A percentile compares a stretch with the other conserved stretches of the same genome.
Conservation (phyloP, 2,113 vertebrate species). For the Tachycineta bicolor region DNA sequence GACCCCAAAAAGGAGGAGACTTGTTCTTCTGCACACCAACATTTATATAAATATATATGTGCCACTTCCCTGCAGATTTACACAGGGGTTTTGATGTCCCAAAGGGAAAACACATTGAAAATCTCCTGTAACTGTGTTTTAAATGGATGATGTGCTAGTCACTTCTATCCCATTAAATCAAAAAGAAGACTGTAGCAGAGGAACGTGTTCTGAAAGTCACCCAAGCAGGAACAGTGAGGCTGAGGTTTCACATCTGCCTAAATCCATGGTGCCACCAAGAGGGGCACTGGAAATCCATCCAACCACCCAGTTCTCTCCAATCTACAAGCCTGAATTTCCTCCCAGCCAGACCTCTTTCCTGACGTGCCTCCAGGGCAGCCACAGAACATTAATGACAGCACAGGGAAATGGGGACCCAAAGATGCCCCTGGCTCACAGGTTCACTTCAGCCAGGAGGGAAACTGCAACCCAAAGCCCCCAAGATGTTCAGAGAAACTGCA, state of each 20-base stretch:
- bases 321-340: not conserved
- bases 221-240: fast-evolving
- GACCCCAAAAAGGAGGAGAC: not conserved
- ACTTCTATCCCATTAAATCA: not conserved
- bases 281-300: not conserved
- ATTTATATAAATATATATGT: no score
- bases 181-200: not conserved
- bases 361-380: not conserved
- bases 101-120: not conserved
- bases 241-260: not conserved
- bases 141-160: not conserved
- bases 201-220: fast-evolving
- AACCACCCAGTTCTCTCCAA: not conserved
- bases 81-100: not conserved
- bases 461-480: not conserved
- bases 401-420: not conserved
- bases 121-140: not conserved
- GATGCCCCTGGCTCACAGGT: not conserved
- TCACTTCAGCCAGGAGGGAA: not conserved
- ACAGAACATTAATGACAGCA: not conserved
- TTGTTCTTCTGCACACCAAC: not conserved
- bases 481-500: not conserved
- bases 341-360: not conserved
- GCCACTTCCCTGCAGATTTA: not conserved
- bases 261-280: not conserved